Base-by-base conservation (phyloP, 2,797 vertebrate genomes). In the Sebastes steindachneri region DNA sequence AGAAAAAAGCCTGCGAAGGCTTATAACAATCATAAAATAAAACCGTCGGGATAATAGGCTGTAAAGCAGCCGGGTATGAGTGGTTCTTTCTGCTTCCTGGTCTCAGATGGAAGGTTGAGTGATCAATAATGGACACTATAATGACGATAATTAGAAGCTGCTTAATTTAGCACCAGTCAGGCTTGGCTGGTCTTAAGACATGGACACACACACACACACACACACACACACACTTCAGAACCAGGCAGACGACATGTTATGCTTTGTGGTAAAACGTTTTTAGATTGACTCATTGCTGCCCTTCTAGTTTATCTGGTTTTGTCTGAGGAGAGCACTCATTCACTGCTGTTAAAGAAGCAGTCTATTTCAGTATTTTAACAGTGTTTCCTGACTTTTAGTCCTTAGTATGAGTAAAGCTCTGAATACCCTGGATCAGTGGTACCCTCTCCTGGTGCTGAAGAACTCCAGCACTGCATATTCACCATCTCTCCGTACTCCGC, bases 21-120 rank as follows among this genome's bases (percentile, higher is more conserved):
- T 62, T 70, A 68, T 64, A 53, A 87, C 60, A 82, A 83, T 69
- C 69, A 80, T 75, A 74, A 85, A 90, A 79, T 73, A 60, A 84
- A 83, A 73, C 55, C 1, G 1, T 4, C 26, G 37, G 54, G 28
- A 85, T 84, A 79, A 91, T 51, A 25, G 58, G 66, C 26, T 73
- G 71, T 78, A 80, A 83, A 81, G 69, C 80, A 67, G 65, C 41
- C 4, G 23, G 48, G 41, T 10, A 66, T 4, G n/a, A 66, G 59
- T 29, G 63, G 25, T 78, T 85, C 67, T 85, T 71, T 59, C 55
- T 64, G 59, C 74, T 70, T 83, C 63, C 66, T 69, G 75, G 14
- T 78, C 25, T 73, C 77, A 83, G 33, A 80, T 58, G n/a, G 63
- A 68, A 48, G 68, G 58, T 68, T 73, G 77, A 86, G 51, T 58